A percentile compares a stretch with the other conserved stretches of the same genome.
Conservation (phyloP, 1,140 invertebrate species). For the Platyura marginata region DNA sequence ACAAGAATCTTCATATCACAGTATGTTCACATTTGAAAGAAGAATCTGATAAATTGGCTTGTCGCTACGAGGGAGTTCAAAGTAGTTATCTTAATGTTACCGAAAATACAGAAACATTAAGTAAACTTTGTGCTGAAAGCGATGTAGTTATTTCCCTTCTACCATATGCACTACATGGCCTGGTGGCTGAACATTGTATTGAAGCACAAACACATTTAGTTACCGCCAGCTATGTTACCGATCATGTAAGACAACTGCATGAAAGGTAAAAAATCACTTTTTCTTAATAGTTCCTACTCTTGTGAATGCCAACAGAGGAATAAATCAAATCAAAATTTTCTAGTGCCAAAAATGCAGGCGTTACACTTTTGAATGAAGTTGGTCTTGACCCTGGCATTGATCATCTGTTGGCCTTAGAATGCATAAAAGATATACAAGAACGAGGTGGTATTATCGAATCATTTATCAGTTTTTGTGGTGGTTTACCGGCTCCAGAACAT, state of each 20-base stretch:
- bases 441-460: slow-evolving; percentile 72
- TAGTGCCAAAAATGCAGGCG: slow-evolving; percentile 62
- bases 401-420: slow-evolving; percentile 92
- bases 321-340: slow-evolving; percentile 10
- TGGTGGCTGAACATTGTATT: slow-evolving; percentile 76
- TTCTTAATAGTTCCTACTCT: no score
- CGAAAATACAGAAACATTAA: slow-evolving; percentile 47
- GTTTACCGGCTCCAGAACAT: slow-evolving; percentile 84
- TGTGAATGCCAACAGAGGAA: no score
- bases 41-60: slow-evolving; percentile 66
- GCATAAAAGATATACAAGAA: slow-evolving; percentile 74
- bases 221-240: slow-evolving; percentile 86
- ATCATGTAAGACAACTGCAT: slow-evolving; percentile 64
- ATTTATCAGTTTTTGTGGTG: slow-evolving; percentile 95
- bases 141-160: slow-evolving; percentile 78
- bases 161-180: slow-evolving; percentile 79
- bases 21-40: slow-evolving; percentile 76
- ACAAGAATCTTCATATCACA: slow-evolving; percentile 61
- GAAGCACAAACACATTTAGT: slow-evolving; percentile 76
- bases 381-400: slow-evolving; percentile 97
- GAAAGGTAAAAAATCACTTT: slow-evolving; percentile 29
- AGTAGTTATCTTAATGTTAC: slow-evolving; percentile 66
- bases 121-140: slow-evolving; percentile 49
- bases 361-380: slow-evolving; percentile 86
- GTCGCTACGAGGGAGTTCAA: slow-evolving; percentile 58